phyloP scores from a whole-genome alignment of 2,797 vertebrate species.

The Pangasius mekongensis region DNA sequence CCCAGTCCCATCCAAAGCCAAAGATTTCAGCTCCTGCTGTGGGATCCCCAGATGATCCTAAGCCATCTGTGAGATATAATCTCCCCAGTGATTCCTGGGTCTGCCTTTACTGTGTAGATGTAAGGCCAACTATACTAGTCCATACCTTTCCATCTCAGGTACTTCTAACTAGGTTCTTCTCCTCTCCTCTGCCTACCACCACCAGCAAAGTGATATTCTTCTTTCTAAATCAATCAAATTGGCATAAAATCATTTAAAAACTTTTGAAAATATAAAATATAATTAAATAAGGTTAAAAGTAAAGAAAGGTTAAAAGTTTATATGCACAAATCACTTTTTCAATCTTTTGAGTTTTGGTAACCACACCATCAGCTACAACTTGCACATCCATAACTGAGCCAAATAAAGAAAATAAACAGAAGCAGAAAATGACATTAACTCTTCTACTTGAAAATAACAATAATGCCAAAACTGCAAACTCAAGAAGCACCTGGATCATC shows the following conservation, averaged over 20 bases:
- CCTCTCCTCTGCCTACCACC: no score
- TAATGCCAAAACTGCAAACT: background rate
- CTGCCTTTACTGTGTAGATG: background rate
- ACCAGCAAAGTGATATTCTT: background rate
- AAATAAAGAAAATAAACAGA: background rate
- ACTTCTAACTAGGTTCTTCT: background rate
- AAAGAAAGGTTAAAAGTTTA: background rate
- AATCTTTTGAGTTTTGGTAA: background rate
- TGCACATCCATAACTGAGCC: background rate
- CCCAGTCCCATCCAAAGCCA: background rate
- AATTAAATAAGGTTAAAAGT: background rate
- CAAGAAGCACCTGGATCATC: background rate
- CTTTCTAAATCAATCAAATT: background rate
- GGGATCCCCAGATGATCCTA: background rate
- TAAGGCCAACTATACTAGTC: background rate
- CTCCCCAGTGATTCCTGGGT: background rate
- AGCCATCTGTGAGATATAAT: background rate
- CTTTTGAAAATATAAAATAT: background rate
- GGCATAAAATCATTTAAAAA: background rate
- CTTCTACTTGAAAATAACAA: background rate
- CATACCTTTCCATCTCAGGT: background rate
- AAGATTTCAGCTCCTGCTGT: background rate
- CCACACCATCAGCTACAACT: background rate
- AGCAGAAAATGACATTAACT: background rate
- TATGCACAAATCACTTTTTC: background rate